Evolutionary conservation across 2,888 invertebrate genomes (phyloP).

Genomic region (Flabesymbios commensalis): DNA sequence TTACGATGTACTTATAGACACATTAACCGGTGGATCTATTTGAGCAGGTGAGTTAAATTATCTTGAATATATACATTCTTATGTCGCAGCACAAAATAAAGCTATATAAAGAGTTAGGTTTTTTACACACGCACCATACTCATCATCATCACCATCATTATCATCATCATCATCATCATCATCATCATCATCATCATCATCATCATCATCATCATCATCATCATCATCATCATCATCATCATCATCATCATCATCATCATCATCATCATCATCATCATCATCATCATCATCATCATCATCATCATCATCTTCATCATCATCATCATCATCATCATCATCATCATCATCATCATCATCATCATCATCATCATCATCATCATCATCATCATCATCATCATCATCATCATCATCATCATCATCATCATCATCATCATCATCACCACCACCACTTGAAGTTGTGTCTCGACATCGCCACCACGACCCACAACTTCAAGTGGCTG

Average conservation of each 20-base stretch:
- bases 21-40: too few species aligned
- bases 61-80: too few species aligned
- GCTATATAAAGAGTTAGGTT: too few species aligned
- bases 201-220: neutral
- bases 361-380: conserved; percentile 8
- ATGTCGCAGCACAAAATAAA: too few species aligned
- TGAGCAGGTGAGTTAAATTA: too few species aligned
- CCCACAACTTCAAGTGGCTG: too few species aligned
- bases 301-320: neutral
- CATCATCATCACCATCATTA: neutral
- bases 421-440: conserved; percentile 12
- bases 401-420: conserved; percentile 14
- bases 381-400: conserved; percentile 9
- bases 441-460: too few species aligned
- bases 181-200: neutral
- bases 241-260: neutral
- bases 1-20: too few species aligned
- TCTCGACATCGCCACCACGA: too few species aligned
- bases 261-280: neutral
- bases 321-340: conserved; percentile 10
- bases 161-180: neutral
- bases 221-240: neutral
- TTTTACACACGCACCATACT: neutral
- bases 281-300: neutral
- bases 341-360: conserved; percentile 2